Conservation (phyloP, 37 sponge, comb jelly and placozoan genomes). For the Chondrosia reniformis region DNA sequence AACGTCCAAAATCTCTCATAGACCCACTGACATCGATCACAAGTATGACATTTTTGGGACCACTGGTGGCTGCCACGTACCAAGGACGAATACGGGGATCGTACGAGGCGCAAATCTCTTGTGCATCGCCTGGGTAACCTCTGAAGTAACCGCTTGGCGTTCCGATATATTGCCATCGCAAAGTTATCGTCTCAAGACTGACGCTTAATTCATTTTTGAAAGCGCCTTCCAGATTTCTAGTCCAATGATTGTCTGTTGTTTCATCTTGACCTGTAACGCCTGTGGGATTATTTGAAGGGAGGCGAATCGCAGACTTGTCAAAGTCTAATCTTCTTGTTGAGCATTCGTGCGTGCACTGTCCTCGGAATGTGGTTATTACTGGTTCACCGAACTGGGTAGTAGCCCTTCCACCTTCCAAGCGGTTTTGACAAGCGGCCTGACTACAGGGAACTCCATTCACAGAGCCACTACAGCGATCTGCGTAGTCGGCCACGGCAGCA, state of each 20-base stretch:
- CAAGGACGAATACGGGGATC: slow-evolving; percentile 34
- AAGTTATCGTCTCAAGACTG: background rate
- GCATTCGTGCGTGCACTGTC: background rate
- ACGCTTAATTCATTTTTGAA: background rate
- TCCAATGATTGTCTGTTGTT: background rate
- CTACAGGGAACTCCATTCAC: no score
- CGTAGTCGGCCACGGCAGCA: no score
- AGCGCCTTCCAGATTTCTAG: background rate
- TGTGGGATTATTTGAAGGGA: no score
- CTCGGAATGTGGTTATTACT: background rate
- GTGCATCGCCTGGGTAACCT: background rate
- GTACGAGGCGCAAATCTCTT: background rate
- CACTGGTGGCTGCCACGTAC: slow-evolving; percentile 27
- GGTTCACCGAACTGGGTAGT: background rate
- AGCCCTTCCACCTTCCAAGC: no score
- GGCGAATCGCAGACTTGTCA: background rate
- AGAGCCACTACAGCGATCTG: no score
- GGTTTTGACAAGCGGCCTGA: no score
- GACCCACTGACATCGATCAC: slow-evolving; percentile 7
- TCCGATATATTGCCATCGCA: background rate
- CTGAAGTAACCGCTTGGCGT: background rate
- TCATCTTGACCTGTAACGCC: background rate
- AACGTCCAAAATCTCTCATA: background rate
- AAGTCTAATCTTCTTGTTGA: background rate
- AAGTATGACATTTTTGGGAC: slow-evolving; percentile 21